Percentiles rank a stretch among this genome's conserved stretches.
Evolutionary conservation across 2,888 invertebrate genomes (phyloP).

Genomic region (Lasioglossum oenotherae): DNA sequence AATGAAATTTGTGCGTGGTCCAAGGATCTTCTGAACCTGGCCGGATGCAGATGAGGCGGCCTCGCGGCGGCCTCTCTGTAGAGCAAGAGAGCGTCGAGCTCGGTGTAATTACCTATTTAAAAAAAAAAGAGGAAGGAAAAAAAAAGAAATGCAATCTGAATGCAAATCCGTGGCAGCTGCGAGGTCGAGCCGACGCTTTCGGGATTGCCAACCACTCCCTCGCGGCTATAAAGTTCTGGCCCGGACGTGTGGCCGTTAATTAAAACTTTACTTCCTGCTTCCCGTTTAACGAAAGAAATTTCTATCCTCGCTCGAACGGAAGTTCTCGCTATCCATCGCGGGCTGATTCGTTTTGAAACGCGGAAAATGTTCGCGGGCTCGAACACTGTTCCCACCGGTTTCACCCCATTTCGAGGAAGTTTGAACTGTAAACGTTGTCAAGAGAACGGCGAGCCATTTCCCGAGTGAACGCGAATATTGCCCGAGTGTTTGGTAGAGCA

Average conservation of each 20-base stretch:
- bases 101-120: conserved; percentile 78
- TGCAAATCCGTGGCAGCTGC: conserved; percentile 82
- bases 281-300: conserved; percentile 77
- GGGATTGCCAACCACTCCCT: conserved; percentile 73
- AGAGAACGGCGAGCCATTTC: background rate
- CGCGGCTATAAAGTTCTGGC: conserved; percentile 72
- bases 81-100: conserved; percentile 37
- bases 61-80: conserved; percentile 31
- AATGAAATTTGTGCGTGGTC: conserved; percentile 34
- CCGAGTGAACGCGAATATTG: background rate
- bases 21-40: conserved; percentile 34
- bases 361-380: conserved; percentile 14
- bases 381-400: conserved; percentile 12
- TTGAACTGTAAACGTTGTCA: conserved; percentile 1
- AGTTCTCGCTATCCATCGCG: conserved; percentile 48
- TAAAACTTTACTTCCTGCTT: conserved; percentile 80
- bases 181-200: conserved; percentile 75
- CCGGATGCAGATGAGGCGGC: conserved; percentile 60
- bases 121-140: conserved; percentile 50
- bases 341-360: conserved; percentile 18
- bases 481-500: background rate
- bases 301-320: conserved; percentile 56
- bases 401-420: conserved; percentile 14
- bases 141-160: conserved; percentile 81
- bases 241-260: conserved; percentile 80